phyloP scores from a whole-genome alignment of 2,888 invertebrate genomes.

The Galeruca laticollis region DNA sequence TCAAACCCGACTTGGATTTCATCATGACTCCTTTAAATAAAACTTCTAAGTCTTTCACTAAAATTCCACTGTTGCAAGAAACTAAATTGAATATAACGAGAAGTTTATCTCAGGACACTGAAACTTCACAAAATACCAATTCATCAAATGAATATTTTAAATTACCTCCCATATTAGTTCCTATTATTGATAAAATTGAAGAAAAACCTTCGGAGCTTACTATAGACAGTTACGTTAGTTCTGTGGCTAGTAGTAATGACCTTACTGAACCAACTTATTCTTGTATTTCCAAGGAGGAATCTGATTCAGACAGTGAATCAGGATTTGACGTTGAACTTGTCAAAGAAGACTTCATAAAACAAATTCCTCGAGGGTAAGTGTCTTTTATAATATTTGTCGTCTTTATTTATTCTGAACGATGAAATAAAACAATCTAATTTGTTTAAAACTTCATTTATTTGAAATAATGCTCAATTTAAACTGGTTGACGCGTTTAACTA shows the following conservation, averaged over 20 bases:
- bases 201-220: conserved; percentile 66
- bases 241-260: conserved; percentile 61
- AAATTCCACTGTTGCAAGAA: conserved; percentile 68
- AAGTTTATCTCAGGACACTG: conserved; percentile 71
- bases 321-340: conserved; percentile 36
- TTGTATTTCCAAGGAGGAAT: conserved; percentile 43
- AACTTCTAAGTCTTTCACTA: conserved; percentile 48
- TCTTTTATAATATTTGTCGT: neutral
- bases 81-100: conserved; percentile 68
- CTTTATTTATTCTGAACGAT: too few relatives aligned
- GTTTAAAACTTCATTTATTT: too few relatives aligned
- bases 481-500: too few relatives aligned
- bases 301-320: conserved; percentile 49
- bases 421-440: too few relatives aligned
- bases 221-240: conserved; percentile 71
- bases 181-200: conserved; percentile 76
- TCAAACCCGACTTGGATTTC: conserved; percentile 65
- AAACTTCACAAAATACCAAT: conserved; percentile 73
- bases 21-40: conserved; percentile 63
- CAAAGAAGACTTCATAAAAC: conserved; percentile 24
- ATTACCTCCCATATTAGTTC: conserved; percentile 79
- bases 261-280: conserved; percentile 39
- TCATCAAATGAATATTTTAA: conserved; percentile 73
- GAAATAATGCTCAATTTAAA: too few relatives aligned
- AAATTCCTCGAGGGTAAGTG: conserved; percentile 39